Percentiles rank a stretch among this genome's conserved stretches.
Evolutionary conservation across 2,113 vertebrate species (phyloP).

Genomic region (Lagenorhynchus albirostris): DNA sequence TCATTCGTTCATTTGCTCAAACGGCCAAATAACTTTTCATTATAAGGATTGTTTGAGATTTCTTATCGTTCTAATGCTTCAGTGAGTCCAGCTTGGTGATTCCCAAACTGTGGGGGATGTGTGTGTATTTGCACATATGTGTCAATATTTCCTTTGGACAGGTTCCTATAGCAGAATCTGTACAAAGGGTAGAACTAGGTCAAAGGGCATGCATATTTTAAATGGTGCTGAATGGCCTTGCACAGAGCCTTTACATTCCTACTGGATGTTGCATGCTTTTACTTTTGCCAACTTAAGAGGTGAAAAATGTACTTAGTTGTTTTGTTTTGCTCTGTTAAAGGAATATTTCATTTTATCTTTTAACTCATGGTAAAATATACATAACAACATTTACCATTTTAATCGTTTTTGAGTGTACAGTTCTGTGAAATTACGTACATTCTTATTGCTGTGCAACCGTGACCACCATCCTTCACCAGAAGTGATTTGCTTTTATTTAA

Average conservation of each 20-base stretch:
- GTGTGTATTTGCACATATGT: neutral
- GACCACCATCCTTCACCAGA: neutral
- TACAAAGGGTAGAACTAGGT: neutral
- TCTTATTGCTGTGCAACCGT: neutral
- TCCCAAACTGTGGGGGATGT: neutral
- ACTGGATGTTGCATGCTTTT: neutral
- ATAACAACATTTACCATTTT: neutral
- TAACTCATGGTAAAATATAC: neutral
- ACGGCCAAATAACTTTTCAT: neutral
- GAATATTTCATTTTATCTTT: neutral
- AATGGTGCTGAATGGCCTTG: neutral
- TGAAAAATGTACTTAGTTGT: neutral
- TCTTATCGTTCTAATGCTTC: neutral
- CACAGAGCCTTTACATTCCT: neutral
- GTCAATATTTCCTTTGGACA: constrained; percentile 29
- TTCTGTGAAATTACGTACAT: neutral
- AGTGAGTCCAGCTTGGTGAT: neutral
- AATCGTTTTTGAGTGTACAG: neutral
- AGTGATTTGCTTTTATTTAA: neutral
- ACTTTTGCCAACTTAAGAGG: neutral
- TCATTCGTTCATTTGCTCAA: neutral
- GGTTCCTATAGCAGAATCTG: neutral
- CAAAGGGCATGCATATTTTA: neutral
- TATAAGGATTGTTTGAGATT: neutral
- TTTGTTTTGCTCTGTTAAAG: constrained; percentile 28